phyloP scores from a whole-genome alignment of 2,797 vertebrate genomes.

The Euthynnus affinis region DNA sequence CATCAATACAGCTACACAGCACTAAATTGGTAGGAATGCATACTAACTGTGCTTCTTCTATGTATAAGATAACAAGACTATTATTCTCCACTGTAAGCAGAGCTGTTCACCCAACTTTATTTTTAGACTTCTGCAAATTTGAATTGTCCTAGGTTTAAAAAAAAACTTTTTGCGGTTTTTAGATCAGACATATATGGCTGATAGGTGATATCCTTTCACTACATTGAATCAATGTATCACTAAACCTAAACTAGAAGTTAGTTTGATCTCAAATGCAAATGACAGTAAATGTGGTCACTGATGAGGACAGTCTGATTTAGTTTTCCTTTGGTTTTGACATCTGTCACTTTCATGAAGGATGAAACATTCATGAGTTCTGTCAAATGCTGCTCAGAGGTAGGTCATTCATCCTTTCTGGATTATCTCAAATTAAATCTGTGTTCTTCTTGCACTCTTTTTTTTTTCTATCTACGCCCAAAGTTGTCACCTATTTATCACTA shows the following conservation, averaged over 20 bases:
- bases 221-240: not conserved
- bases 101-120: not conserved
- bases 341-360: not conserved
- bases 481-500: not conserved
- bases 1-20: not conserved
- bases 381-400: not conserved
- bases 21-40: not conserved
- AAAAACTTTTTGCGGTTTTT: no score
- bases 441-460: not conserved
- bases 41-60: not conserved
- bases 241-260: not conserved
- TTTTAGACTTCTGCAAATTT: not conserved
- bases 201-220: not conserved
- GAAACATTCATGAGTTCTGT: not conserved
- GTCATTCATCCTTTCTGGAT: not conserved
- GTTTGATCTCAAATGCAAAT: not conserved
- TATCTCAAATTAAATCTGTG: conserved; percentile 38
- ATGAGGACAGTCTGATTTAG: no score
- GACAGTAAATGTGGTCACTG: not conserved
- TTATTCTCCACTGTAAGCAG: not conserved
- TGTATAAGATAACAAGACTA: not conserved
- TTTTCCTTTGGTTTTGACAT: not conserved
- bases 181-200: not conserved
- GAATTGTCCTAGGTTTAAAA: not conserved
- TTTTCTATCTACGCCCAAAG: not conserved